phyloP scores from a whole-genome alignment of 2,888 invertebrate species.

The Halictus quadricinctus region DNA sequence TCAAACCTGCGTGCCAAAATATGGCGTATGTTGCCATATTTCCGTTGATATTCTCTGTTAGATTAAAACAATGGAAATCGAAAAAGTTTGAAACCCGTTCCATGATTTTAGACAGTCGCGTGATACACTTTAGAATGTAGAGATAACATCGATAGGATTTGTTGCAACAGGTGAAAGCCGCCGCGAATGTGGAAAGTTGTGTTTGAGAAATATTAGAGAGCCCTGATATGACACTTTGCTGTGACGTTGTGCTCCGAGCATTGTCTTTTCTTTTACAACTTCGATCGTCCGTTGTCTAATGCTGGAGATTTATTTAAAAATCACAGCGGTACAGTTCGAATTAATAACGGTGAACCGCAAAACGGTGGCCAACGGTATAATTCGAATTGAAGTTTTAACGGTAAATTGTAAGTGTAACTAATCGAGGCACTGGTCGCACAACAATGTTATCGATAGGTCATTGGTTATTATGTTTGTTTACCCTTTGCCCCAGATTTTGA shows the following conservation, averaged over 20 bases:
- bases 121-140: not conserved
- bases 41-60: not conserved
- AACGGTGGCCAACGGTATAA: not conserved
- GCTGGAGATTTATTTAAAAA: not conserved
- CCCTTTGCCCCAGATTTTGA: not conserved
- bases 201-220: not conserved
- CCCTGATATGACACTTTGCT: not conserved
- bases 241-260: not conserved
- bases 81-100: not conserved
- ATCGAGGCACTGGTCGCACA: not conserved
- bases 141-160: not conserved
- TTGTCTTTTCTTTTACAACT: too few species aligned
- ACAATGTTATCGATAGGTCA: not conserved
- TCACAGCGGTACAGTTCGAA: not conserved
- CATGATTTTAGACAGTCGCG: not conserved
- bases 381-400: not conserved
- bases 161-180: slow-evolving; percentile 16
- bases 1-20: not conserved
- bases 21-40: not conserved
- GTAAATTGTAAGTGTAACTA: not conserved
- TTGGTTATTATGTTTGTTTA: not conserved
- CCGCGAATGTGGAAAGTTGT: not conserved
- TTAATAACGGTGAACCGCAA: not conserved
- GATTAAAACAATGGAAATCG: not conserved
- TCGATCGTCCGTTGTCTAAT: not conserved